Evolutionary conservation across 2,888 invertebrate species (phyloP), one percentile per base, ranked within the genome.

Genomic region (Eledone cirrhosa): DNA sequence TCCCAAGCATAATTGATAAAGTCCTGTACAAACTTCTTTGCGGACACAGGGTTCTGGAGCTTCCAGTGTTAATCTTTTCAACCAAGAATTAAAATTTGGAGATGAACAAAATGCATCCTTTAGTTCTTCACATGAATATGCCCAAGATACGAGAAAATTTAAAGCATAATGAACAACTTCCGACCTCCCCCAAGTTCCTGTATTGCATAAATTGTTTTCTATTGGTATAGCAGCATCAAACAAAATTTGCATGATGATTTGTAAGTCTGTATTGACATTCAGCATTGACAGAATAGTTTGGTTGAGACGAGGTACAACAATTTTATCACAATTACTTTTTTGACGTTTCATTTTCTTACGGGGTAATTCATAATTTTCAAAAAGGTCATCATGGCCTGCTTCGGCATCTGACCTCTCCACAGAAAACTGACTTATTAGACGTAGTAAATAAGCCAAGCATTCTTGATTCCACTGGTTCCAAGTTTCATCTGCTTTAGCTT

Each of bases 161-260:
- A 97, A 95, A 24, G 96, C 95, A 89, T 96, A 97, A 88, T 97
- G 97, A 27, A 97, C 95, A 80, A 96, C 94, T 85, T 97, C 97
- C 0, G 97, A 95, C 84, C 97, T 92, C 1, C 97, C 97, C 94
- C 97, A 97, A 85, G 97, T 95, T 11, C 97, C 97, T 80, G 97
- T 96, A 90, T 96, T 95, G 87, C 96, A 95, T 83, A 95, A 95
- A 87, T 95, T 94, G 0, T 85, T 84, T 77, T 87, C 88, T 69
- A 86, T 84, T 1, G 95, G 93, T 82, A 95, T 84, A 27, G 96
- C 94, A 77, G 96, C 96, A 90, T 97, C 96, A 87, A 95, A 95
- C 47, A 97, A 91, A 87, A 97, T 96, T 82, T 95, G 95, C 83
- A 96, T 96, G 81, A 97, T 92, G 81, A 96, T 93, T 74, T 95